Conservation (phyloP, 2,113 vertebrate genomes). For the Brachirus orientalis region DNA sequence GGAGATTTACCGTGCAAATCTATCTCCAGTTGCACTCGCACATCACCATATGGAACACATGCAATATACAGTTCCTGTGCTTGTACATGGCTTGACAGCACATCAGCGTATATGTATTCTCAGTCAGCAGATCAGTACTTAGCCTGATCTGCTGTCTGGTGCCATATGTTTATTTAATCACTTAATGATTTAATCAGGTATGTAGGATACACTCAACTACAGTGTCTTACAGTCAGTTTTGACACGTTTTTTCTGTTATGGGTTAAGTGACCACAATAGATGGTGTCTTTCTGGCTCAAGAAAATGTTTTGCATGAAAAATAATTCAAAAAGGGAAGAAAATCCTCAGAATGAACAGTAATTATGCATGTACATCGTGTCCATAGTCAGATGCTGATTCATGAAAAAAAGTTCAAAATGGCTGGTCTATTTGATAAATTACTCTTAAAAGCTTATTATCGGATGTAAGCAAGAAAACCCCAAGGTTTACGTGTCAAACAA, state of each 20-base stretch:
- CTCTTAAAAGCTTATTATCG: background rate
- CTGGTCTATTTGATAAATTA: no score
- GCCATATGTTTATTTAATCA: constrained; percentile 23
- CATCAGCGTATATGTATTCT: background rate
- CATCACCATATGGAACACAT: constrained; percentile 21
- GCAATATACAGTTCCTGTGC: constrained; percentile 1
- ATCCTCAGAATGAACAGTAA: background rate
- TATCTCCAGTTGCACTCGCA: constrained; percentile 19
- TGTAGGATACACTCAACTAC: background rate
- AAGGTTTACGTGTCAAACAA: constrained; percentile 2
- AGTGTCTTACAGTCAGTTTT: no score
- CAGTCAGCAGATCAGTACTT: constrained; percentile 2
- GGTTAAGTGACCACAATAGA: background rate
- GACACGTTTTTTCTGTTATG: background rate
- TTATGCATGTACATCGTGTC: background rate
- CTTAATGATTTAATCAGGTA: constrained; percentile 4
- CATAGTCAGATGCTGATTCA: no score
- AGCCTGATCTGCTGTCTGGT: constrained; percentile 1
- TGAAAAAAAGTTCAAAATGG: background rate
- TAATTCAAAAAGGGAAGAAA: background rate
- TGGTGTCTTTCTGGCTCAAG: background rate
- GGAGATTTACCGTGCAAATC: constrained; percentile 35
- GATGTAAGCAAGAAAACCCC: background rate
- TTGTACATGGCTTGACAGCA: no score
- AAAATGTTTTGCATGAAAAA: no score